phyloP scores from a whole-genome alignment of 1,140 invertebrate genomes.

The Luehdorfia chinensis region DNA sequence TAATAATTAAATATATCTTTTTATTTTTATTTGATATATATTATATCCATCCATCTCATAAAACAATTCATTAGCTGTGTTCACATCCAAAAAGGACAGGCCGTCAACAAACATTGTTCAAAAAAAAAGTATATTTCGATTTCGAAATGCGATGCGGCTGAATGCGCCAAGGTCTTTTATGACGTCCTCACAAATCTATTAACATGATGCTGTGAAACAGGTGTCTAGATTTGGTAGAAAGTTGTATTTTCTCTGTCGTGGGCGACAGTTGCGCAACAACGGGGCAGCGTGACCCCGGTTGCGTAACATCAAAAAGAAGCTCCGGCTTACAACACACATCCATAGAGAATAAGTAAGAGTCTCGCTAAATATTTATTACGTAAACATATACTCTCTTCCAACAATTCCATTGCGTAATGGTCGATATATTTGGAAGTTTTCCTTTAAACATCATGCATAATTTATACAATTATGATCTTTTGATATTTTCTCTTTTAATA shows the following conservation, averaged over 20 bases:
- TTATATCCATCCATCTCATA: too few relatives aligned
- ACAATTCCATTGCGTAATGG: slow-evolving; percentile 57
- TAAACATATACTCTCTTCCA: slow-evolving; percentile 48
- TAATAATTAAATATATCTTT: too few relatives aligned
- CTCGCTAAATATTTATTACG: slow-evolving; percentile 62
- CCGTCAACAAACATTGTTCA: slow-evolving; percentile 3
- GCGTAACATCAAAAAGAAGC: slow-evolving; percentile 55
- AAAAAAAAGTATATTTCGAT: slow-evolving; percentile 16
- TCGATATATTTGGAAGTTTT: slow-evolving; percentile 56
- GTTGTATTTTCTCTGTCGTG: slow-evolving; percentile 54
- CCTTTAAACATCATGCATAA: slow-evolving; percentile 26
- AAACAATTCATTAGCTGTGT: too few relatives aligned
- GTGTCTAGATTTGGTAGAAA: slow-evolving; percentile 60
- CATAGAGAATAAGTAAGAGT: slow-evolving; percentile 59
- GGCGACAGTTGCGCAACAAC: slow-evolving; percentile 48
- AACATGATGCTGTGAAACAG: slow-evolving; percentile 31
- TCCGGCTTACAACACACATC: slow-evolving; percentile 54
- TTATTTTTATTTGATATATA: too few relatives aligned
- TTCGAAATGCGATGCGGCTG: slow-evolving; percentile 10
- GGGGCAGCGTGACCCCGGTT: slow-evolving; percentile 57
- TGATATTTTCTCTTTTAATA: too few relatives aligned
- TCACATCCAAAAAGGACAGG: too few relatives aligned
- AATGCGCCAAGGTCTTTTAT: slow-evolving; percentile 17
- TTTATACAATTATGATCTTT: too few relatives aligned
- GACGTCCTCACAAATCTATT: slow-evolving; percentile 27